phyloP scores from a whole-genome alignment of 1,140 invertebrate species.

The Heliothis virescens region DNA sequence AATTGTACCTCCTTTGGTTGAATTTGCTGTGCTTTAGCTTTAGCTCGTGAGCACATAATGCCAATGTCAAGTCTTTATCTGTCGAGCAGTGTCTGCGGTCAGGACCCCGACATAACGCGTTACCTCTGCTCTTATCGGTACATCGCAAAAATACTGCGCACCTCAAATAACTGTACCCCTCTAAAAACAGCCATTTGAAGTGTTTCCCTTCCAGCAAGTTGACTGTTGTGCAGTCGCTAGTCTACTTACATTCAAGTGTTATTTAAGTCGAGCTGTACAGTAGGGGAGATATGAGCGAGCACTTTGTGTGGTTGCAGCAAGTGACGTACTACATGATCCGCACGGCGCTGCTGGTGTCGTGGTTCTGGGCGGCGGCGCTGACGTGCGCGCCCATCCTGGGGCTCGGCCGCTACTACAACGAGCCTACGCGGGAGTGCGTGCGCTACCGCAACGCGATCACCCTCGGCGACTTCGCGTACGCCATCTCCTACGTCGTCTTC shows the following conservation, averaged over 20 bases:
- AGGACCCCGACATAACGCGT: too few relatives aligned
- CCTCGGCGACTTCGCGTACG: conserved; percentile 90
- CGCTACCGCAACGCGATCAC: conserved; percentile 91
- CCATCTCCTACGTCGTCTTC: conserved; percentile 92
- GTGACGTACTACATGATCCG: conserved; percentile 93
- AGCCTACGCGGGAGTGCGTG: conserved; percentile 85
- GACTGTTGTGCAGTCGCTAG: neutral
- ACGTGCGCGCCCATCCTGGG: conserved; percentile 92
- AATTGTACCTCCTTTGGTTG: neutral
- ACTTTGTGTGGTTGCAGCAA: conserved; percentile 87
- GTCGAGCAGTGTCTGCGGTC: too few relatives aligned
- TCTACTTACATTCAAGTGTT: neutral
- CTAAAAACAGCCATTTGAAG: too few relatives aligned
- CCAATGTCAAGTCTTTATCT: too few relatives aligned
- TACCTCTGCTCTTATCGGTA: too few relatives aligned
- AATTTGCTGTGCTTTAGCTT: too few relatives aligned
- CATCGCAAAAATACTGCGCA: too few relatives aligned
- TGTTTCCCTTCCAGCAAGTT: too few relatives aligned
- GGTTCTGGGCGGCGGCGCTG: conserved; percentile 89
- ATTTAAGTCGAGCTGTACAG: neutral
- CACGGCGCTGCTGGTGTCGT: conserved; percentile 89
- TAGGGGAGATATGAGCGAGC: neutral
- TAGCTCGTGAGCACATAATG: too few relatives aligned
- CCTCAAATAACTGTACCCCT: too few relatives aligned
- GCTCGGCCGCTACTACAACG: conserved; percentile 92